Conservation (phyloP, 2,888 invertebrate species). For the Apomyelois bistriatella region DNA sequence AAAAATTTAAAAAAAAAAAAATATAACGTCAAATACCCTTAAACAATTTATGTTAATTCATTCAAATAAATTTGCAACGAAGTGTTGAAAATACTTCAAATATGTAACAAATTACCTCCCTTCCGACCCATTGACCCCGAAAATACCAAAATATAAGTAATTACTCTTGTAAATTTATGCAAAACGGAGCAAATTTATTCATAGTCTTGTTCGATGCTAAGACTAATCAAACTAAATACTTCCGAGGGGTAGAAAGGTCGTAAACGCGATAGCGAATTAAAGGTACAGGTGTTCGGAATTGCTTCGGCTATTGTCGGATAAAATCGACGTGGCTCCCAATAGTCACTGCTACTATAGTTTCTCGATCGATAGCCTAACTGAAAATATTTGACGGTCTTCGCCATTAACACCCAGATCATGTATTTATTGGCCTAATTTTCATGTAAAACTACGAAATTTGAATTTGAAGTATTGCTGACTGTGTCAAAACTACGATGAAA, state of each 20-base stretch:
- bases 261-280: conserved; percentile 42
- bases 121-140: conserved; percentile 1
- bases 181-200: conserved; percentile 12
- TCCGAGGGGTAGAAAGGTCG: conserved; percentile 22
- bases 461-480: too few relatives aligned
- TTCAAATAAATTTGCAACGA: not conserved
- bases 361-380: not conserved
- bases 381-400: too few relatives aligned
- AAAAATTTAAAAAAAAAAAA: too few relatives aligned
- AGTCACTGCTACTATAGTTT: not conserved
- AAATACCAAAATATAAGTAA: not conserved
- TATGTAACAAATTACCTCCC: not conserved
- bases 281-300: conserved; percentile 42
- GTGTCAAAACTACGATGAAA: too few relatives aligned
- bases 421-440: too few relatives aligned
- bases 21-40: too few relatives aligned
- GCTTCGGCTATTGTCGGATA: conserved; percentile 28
- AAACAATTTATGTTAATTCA: too few relatives aligned
- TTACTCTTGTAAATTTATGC: conserved; percentile 7
- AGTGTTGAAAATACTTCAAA: not conserved
- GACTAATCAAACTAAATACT: conserved; percentile 20
- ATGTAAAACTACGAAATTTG: too few relatives aligned
- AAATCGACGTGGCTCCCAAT: conserved; percentile 16
- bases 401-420: too few relatives aligned
- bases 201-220: conserved; percentile 9